These are phyloP conservation scores for Geococcyx californianus DNA, from an alignment of 2,113 vertebrate species.

Conservation along the genomic window DNA sequence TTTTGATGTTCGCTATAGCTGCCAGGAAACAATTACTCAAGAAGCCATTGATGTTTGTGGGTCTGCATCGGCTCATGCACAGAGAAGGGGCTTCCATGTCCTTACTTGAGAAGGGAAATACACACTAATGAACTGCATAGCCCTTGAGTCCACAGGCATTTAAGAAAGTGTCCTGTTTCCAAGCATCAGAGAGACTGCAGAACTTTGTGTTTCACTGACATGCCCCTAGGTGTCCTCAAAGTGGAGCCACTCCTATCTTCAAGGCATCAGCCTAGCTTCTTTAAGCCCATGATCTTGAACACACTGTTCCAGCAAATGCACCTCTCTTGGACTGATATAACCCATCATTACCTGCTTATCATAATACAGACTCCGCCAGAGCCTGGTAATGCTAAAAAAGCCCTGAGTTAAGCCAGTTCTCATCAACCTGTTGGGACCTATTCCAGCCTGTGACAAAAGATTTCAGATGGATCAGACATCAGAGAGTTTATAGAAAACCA, in stretches of 20 bases:
- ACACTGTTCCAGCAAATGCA: rapidly evolving
- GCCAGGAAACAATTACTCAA: background rate
- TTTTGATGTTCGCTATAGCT: background rate
- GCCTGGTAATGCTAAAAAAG: background rate
- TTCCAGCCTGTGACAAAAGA: background rate
- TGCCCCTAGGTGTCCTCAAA: background rate
- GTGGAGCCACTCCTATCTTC: background rate
- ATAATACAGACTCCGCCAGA: background rate
- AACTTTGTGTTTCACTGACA: background rate
- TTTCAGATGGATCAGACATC: background rate
- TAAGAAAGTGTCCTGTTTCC: background rate
- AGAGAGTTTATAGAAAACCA: background rate
- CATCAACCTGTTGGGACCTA: background rate
- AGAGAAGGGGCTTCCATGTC: background rate
- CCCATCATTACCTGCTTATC: background rate
- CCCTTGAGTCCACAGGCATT: background rate
- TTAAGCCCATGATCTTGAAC: background rate
- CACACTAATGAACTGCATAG: background rate
- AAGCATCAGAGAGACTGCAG: background rate
- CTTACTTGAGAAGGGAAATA: background rate
- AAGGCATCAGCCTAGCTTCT: background rate
- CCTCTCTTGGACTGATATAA: background rate
- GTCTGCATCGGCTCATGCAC: background rate
- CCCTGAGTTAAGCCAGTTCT: background rate
- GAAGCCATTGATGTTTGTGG: background rate